Evolutionary conservation across 2,888 invertebrate species (phyloP).

Genomic region (Plebejus anna): DNA sequence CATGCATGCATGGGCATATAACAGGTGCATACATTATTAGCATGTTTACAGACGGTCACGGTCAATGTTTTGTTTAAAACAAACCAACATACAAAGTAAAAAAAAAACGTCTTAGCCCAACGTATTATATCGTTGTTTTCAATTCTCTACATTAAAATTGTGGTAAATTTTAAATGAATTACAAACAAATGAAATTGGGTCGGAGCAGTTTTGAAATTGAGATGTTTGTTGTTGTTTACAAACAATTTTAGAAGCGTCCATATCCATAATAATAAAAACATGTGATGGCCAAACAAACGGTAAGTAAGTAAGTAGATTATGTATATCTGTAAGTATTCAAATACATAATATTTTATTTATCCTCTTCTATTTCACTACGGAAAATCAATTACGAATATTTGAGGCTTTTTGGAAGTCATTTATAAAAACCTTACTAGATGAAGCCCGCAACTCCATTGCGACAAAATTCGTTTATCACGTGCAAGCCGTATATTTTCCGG

Average conservation of each 20-base stretch:
- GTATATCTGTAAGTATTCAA: too few species aligned
- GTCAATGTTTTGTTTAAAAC: slow-evolving; percentile 14
- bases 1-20: too few species aligned
- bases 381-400: too few species aligned
- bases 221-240: background rate
- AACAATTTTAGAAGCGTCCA: background rate
- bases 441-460: too few species aligned
- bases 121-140: background rate
- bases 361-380: too few species aligned
- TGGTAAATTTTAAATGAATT: slow-evolving; percentile 1
- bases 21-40: slow-evolving; percentile 2
- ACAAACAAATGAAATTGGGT: background rate
- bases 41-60: background rate
- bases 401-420: too few species aligned
- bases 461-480: too few species aligned
- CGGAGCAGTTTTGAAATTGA: background rate
- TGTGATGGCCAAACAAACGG: too few species aligned
- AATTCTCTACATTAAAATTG: background rate
- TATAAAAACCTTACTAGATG: too few species aligned
- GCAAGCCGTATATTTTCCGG: too few species aligned
- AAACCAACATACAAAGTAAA: slow-evolving; percentile 5
- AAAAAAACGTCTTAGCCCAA: background rate
- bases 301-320: too few species aligned
- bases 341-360: too few species aligned
- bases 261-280: background rate